Base-by-base conservation (phyloP, 2,113 vertebrate genomes). In the Hyla sarda region DNA sequence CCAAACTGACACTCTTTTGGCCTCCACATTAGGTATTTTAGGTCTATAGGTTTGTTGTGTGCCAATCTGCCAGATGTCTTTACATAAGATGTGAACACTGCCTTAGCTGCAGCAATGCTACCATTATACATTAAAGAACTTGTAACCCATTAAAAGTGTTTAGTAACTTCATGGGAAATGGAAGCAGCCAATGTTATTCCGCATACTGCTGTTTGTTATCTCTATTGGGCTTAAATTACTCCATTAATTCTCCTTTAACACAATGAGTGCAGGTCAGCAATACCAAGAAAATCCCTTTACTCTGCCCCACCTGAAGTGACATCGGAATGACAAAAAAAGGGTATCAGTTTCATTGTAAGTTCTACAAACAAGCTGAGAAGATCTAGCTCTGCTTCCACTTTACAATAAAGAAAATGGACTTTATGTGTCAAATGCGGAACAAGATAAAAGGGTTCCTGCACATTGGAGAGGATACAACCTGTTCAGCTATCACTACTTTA, bases 121-220 rank as follows among this genome's bases (percentile, higher is more conserved):
- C 56, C 34, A 58, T 78, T 25, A 85, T 71, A 87, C 87, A 88
- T 71, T 25, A n/a, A 83, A 88, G 88, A 86, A 52, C 56, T 19
- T 72, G 3, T 58, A 87, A 34, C 52, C 19, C 82, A 12, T 54
- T 90, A 91, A 90, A 72, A 50, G 67, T 86, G 86, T 88, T 88
- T 0, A 2, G 62, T 71, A 21, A 45, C 87, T 94, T 95, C 93
- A 93, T 94, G 95, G 96, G 95, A 96, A 96, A 92, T 88, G 88
- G 89, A 89, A 92, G 88, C 72, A 87, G 74, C 89, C 82, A 89
- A 89, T 87, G 89, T 87, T 87, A 90, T 84, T 82, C 72, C 73
- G 84, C 90, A 89, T 87, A 82, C 32, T 8, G 3, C 1, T 67
- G 75, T 62, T 87, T 0, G n/a, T 92, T 93, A 93, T 94, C 92